Evolutionary conservation across 1,140 invertebrate genomes (phyloP).

Genomic region (Rhopalosiphum padi): DNA sequence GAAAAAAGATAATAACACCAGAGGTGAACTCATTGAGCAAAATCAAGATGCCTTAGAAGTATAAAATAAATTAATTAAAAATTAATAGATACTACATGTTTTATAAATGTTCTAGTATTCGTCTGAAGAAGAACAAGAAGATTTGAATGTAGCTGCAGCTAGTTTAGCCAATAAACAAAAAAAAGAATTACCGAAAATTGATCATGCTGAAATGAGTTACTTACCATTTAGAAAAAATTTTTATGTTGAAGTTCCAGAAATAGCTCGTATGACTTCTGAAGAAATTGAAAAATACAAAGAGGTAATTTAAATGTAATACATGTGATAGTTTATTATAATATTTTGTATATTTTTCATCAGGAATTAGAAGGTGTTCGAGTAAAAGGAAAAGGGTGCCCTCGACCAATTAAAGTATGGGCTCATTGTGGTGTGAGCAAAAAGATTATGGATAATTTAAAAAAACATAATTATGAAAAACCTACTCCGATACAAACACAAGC

Average conservation of each 20-base stretch:
- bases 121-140: conserved; percentile 94
- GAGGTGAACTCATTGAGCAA: conserved; percentile 94
- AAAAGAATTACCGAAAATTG: conserved; percentile 88
- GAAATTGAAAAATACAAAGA: conserved; percentile 86
- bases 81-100: not conserved
- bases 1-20: conserved; percentile 78
- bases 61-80: conserved; percentile 27
- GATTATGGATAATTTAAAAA: conserved; percentile 92
- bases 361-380: conserved; percentile 86
- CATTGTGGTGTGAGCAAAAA: conserved; percentile 98
- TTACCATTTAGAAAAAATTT: conserved; percentile 93
- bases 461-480: conserved; percentile 93
- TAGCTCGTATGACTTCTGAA: conserved; percentile 87
- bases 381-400: conserved; percentile 88
- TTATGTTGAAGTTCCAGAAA: conserved; percentile 93
- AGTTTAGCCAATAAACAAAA: conserved; percentile 87
- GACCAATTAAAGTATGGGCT: conserved; percentile 96
- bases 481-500: conserved; percentile 99
- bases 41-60: conserved; percentile 94
- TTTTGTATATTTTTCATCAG: conserved; percentile 58
- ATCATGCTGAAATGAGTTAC: conserved; percentile 85
- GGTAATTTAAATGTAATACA: conserved; percentile 40
- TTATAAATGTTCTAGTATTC: conserved; percentile 73
- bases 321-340: not conserved
- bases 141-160: conserved; percentile 88